Evolutionary conservation across 2,888 invertebrate genomes (phyloP).

Genomic region (Sialis lutaria): DNA sequence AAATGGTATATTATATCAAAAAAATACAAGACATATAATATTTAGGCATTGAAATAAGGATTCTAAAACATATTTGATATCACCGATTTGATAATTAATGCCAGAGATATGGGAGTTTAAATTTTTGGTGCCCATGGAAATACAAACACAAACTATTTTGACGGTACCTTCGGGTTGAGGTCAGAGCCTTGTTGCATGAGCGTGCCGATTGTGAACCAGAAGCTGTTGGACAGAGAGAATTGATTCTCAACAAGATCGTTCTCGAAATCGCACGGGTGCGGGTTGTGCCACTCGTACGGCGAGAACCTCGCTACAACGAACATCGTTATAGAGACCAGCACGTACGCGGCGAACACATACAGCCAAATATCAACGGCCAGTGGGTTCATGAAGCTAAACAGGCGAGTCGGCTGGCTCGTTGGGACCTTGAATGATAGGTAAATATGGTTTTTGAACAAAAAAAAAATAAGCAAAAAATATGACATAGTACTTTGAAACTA

Average conservation of each 20-base stretch:
- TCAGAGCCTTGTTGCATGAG: constrained; percentile 75
- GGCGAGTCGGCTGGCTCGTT: constrained; percentile 46
- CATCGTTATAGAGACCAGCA: constrained; percentile 60
- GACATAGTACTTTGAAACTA: no score
- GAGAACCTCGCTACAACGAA: constrained; percentile 66
- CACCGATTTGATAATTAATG: no score
- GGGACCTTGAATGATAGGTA: constrained; percentile 35
- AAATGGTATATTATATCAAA: no score
- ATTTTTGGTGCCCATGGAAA: no score
- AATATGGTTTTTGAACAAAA: neutral
- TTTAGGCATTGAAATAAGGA: no score
- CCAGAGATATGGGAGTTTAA: no score
- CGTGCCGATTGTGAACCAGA: constrained; percentile 82
- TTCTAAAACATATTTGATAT: no score
- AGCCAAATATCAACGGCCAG: constrained; percentile 76
- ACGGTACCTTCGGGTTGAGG: constrained; percentile 51
- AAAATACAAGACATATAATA: no score
- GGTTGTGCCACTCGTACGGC: constrained; percentile 66
- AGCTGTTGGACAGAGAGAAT: constrained; percentile 65
- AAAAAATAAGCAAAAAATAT: neutral
- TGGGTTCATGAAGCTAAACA: constrained; percentile 78
- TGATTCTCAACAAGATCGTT: constrained; percentile 53
- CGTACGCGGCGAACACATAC: constrained; percentile 63
- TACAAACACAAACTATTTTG: no score
- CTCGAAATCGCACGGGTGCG: constrained; percentile 47